A percentile compares a stretch with the other conserved stretches of the same genome.
Evolutionary conservation across 1,140 invertebrate genomes (phyloP).

Genomic region (Euwallacea similis): DNA sequence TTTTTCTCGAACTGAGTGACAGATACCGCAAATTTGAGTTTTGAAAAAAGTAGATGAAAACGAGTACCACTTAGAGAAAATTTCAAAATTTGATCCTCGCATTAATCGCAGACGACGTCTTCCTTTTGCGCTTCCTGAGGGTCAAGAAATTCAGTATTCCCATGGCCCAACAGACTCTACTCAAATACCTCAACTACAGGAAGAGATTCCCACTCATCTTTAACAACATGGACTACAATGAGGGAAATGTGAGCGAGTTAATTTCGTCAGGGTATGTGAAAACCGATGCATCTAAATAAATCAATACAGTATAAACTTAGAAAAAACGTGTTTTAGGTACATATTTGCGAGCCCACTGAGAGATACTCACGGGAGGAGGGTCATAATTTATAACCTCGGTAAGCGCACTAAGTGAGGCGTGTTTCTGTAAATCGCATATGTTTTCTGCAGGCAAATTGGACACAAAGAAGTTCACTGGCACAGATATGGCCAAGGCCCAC

Average conservation of each 20-base stretch:
- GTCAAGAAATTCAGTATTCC: slow-evolving; percentile 79
- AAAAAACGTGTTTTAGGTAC: slow-evolving; percentile 57
- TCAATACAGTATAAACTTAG: no score
- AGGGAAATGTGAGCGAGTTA: slow-evolving; percentile 63
- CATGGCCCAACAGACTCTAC: slow-evolving; percentile 74
- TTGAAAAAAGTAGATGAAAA: no score
- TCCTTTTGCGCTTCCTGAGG: slow-evolving; percentile 75
- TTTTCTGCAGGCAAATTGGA: slow-evolving; percentile 61
- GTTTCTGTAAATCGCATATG: background rate
- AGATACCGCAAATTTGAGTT: background rate
- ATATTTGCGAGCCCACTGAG: slow-evolving; percentile 71
- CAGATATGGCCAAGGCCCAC: slow-evolving; percentile 69
- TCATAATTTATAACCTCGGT: slow-evolving; percentile 68
- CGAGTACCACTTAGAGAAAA: background rate
- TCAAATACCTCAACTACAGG: slow-evolving; percentile 78
- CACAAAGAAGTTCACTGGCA: slow-evolving; percentile 63
- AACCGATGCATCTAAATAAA: no score
- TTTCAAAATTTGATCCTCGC: background rate
- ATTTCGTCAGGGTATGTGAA: slow-evolving; percentile 59
- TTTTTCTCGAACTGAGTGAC: no score
- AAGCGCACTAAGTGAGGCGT: slow-evolving; percentile 46
- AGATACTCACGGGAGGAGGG: slow-evolving; percentile 69
- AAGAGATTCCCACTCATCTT: slow-evolving; percentile 66
- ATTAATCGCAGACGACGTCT: slow-evolving; percentile 64
- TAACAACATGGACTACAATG: slow-evolving; percentile 66